Base-by-base conservation (phyloP, 1,140 invertebrate genomes). In the Brachystomella parvula region DNA sequence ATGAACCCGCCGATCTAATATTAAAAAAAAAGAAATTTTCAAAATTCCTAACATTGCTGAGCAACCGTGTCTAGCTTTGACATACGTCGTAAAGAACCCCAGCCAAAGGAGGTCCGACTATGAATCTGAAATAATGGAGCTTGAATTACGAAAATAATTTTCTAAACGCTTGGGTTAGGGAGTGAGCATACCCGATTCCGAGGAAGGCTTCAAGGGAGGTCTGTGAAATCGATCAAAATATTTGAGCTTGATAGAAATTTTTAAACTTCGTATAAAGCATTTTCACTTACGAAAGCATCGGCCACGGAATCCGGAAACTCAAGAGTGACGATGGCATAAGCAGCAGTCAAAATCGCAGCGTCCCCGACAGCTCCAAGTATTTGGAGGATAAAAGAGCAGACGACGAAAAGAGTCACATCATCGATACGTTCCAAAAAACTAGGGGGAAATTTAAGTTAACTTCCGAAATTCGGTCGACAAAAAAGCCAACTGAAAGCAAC, bases 201-300 rank as follows among this genome's bases (percentile, higher is more conserved):
- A 91, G 92, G 76, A 91, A 94, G 1, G 91, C 93, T 78, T 96
- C 92, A 69, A 95, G 77, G 0, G 86, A 86, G 1, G 89, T 88
- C 88, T 90, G 76, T 29, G 79, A 80, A 64, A 71, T 59, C 15
- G 15, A 47, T 21, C 15, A 21, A 15, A 15, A 9, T 6, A n/a
- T 12, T 12, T 21, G 53, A 56, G 6, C 6, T 56, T 64, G 21
- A 15, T 39, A 62, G 35, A 58, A 19, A 56, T 35, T 9, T 44
- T 65, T 61, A 21, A n/a, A 57, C 9, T 58, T 64, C 2, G 30
- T 24, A 57, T 15, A 12, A 39, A n/a, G 15, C n/a, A 58, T 29
- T 44, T 60, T 49, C 9, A 65, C 71, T 74, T 76, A 82, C 83
- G 73, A 86, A 83, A 47, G 83, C 80, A 1, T 82, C 81, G 0